These are phyloP conservation scores for Sternotherus odoratus DNA, from an alignment of 2,797 vertebrate species.

Conservation along the genomic window DNA sequence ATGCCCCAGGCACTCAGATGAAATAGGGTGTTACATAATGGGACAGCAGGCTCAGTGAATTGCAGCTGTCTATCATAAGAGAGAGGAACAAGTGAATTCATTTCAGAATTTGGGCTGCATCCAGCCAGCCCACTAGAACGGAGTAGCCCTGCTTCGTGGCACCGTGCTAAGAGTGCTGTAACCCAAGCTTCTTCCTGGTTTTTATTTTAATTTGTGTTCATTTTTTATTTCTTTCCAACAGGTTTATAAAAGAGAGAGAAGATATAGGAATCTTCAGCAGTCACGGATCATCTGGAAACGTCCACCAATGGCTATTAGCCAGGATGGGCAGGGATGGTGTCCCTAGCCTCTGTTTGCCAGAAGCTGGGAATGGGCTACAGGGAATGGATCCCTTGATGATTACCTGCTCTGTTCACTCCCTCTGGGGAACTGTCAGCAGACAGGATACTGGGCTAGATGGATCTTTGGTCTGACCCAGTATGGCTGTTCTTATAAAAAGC, in stretches of 20 bases:
- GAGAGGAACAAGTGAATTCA: background rate
- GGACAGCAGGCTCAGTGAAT: background rate
- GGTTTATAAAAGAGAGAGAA: background rate
- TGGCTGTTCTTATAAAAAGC: too few species aligned
- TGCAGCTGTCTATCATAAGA: background rate
- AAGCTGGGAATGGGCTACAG: too few species aligned
- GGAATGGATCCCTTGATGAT: too few species aligned
- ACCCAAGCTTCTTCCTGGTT: background rate
- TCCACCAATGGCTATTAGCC: too few species aligned
- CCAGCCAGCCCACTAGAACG: background rate
- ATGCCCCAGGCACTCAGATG: background rate
- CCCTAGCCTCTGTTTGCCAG: too few species aligned
- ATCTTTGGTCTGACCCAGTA: too few species aligned
- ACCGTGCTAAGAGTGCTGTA: background rate
- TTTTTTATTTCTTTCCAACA: background rate
- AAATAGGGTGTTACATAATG: background rate
- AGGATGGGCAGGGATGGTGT: too few species aligned
- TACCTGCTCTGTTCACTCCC: too few species aligned
- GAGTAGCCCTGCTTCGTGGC: background rate
- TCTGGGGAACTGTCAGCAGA: too few species aligned
- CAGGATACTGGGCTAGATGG: too few species aligned
- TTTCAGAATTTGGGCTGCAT: background rate
- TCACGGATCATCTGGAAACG: background rate
- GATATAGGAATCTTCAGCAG: background rate
- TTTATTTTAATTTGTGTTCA: background rate